Conservation (phyloP, 2,113 vertebrate genomes). For the Dryoscopus gambensis region DNA sequence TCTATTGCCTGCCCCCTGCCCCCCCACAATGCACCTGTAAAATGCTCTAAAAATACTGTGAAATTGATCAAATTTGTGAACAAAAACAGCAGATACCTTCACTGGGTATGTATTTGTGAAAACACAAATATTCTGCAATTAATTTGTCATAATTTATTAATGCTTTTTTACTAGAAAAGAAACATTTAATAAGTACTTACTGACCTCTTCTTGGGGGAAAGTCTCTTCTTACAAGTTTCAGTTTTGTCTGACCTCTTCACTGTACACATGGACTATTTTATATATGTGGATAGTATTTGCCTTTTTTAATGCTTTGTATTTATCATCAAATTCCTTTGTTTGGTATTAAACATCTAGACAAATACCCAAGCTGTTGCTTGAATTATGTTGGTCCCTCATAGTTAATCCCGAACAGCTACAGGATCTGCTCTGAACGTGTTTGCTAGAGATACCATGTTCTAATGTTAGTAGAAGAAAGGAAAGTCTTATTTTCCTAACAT, state of each 20-base stretch:
- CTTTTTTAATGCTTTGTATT: not conserved
- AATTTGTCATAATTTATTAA: not conserved
- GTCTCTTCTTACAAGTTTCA: not conserved
- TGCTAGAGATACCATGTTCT: not conserved
- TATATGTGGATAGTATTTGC: not conserved
- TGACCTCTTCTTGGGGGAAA: rapidly evolving
- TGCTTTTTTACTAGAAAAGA: not conserved
- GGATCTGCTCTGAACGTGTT: not conserved
- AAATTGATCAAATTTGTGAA: not conserved
- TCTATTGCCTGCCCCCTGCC: not conserved
- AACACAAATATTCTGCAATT: not conserved
- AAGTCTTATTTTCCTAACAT: not conserved
- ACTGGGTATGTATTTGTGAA: not conserved
- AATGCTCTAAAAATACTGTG: not conserved
- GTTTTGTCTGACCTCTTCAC: not conserved
- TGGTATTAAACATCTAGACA: not conserved
- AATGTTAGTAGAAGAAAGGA: not conserved
- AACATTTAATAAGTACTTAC: not conserved
- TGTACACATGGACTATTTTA: not conserved
- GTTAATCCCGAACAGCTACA: not conserved
- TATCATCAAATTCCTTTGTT: not conserved
- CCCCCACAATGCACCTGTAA: not conserved
- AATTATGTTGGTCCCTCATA: not conserved
- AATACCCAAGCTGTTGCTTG: not conserved
- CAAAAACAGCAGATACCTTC: not conserved